Conservation (phyloP, 1,140 invertebrate species). For the Callitettix versicolor region DNA sequence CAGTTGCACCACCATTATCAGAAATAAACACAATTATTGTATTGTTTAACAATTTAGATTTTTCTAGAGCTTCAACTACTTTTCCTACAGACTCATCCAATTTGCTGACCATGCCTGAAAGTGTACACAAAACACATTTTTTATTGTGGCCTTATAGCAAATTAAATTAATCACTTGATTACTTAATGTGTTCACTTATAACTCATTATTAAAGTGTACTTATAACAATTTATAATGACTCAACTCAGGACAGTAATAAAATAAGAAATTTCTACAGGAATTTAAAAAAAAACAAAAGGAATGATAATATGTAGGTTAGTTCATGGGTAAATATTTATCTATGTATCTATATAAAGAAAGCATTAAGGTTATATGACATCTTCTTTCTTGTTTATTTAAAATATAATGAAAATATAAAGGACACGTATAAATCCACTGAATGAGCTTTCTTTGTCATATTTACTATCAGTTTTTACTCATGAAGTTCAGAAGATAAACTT, state of each 20-base stretch:
- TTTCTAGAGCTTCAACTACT: slow-evolving; percentile 45
- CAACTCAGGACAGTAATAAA: slow-evolving; percentile 33
- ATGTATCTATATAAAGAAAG: too few species aligned
- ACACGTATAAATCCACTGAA: too few species aligned
- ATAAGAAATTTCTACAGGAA: not conserved
- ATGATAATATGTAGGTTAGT: too few species aligned
- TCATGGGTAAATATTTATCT: too few species aligned
- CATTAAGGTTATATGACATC: too few species aligned
- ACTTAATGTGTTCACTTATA: not conserved
- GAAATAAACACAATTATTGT: slow-evolving; percentile 47
- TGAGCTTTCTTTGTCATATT: too few species aligned
- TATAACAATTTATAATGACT: not conserved
- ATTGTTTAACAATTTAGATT: slow-evolving; percentile 43
- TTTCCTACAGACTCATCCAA: slow-evolving; percentile 57
- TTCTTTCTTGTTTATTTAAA: too few species aligned
- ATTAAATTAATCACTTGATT: not conserved
- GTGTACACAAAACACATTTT: too few species aligned
- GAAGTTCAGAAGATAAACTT: too few species aligned
- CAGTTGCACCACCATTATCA: slow-evolving; percentile 48
- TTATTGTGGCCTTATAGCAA: too few species aligned
- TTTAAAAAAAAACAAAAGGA: not conserved
- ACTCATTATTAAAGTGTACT: not conserved
- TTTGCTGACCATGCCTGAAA: slow-evolving; percentile 54
- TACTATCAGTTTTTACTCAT: too few species aligned
- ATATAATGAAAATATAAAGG: too few species aligned